Evolutionary conservation across 2,888 invertebrate species (phyloP), one percentile per base, ranked within the genome.

Genomic region (Ophion slaviceki): DNA sequence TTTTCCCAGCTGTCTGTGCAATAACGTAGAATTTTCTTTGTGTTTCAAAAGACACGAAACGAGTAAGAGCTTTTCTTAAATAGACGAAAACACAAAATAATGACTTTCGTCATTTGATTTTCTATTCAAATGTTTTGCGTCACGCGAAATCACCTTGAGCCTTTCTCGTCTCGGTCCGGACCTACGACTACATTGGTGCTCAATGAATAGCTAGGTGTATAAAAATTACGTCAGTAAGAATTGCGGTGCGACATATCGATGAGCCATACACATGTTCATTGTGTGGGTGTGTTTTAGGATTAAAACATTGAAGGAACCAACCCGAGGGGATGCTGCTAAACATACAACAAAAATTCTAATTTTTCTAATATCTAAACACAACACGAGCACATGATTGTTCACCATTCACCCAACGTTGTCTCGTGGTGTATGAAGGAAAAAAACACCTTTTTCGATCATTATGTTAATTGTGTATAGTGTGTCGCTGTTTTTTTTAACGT

Each of bases 171-270:
- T 78, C 78, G 80, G 59, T 80, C 86, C 82, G 64, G 85, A 87
- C 85, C 83, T 84, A 87, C 85, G 84, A 85, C 87, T 87, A 87
- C 86, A 59, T 53, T 74, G 47, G 86, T 86, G 86, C 80, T 86
- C 70, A 74, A 75, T 77, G 74, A 75, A 80, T 78, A 67, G 62
- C 83, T 66, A 66, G 64, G 79, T 40, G 80, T 80, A 77, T 8
- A 47, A 47, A 14, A 47, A 47, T 82, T 77, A 86, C 80, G 70
- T 68, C 68, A 78, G 82, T 86, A 83, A 86, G 77, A 81, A 83
- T 80, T 83, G 83, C 86, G 80, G 86, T 86, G 86, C 86, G 83
- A 80, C 32, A 86, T 80, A 82, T 80, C 80, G 83, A 70, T 53
- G 86, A 81, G 86, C 77, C 67, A 86, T 83, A 68, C 45, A 72